Percentiles rank a stretch among this genome's conserved stretches.
phyloP scores from a whole-genome alignment of 2,797 vertebrate genomes.

The Anniella stebbinsi region DNA sequence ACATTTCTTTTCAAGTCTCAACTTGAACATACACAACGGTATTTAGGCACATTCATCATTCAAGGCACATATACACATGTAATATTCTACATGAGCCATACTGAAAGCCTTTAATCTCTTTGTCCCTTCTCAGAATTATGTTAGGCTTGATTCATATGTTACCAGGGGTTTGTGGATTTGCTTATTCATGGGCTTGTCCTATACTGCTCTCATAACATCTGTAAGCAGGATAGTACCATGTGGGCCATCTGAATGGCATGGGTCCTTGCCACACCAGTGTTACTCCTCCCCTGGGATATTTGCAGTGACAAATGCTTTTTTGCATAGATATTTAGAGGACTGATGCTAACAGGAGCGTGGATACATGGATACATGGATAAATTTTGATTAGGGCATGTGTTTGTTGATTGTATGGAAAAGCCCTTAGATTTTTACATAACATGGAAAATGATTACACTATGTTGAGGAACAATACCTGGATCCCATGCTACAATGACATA shows the following conservation, averaged over 20 bases:
- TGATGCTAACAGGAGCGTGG: background rate
- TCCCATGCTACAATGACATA: background rate
- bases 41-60: background rate
- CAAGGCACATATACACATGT: background rate
- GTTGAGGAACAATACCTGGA: background rate
- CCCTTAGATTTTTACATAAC: background rate
- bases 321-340: background rate
- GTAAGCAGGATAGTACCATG: background rate
- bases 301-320: background rate
- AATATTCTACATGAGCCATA: background rate
- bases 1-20: background rate
- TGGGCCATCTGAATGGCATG: background rate
- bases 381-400: background rate
- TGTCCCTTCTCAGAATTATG: background rate
- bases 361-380: background rate
- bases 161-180: background rate
- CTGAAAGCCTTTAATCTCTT: background rate
- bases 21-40: background rate
- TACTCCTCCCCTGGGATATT: background rate
- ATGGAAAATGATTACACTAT: background rate
- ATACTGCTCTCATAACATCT: background rate
- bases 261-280: background rate
- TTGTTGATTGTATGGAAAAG: background rate
- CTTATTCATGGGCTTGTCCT: background rate
- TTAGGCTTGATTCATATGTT: background rate